These are phyloP conservation scores for Dascillus cervinus DNA, from an alignment of 2,888 invertebrate genomes.

Conservation along the genomic window DNA sequence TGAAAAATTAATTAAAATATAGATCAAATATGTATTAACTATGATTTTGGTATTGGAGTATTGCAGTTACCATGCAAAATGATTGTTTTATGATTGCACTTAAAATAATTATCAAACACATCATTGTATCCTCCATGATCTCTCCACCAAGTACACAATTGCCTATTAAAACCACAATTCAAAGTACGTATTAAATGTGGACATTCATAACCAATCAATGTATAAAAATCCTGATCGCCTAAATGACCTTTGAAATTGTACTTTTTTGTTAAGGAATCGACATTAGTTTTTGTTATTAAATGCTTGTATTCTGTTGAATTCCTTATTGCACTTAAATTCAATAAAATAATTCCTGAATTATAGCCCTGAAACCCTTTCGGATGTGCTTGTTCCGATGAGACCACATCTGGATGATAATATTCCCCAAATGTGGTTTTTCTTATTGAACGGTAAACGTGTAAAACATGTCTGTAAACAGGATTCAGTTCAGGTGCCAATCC, in stretches of 20 bases:
- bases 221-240: slow-evolving; percentile 79
- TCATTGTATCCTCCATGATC: slow-evolving; percentile 65
- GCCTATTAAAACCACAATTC: slow-evolving; percentile 74
- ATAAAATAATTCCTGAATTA: slow-evolving; percentile 71
- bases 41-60: slow-evolving; percentile 55
- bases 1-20: too few species aligned
- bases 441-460: slow-evolving; percentile 57
- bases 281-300: slow-evolving; percentile 47
- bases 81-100: slow-evolving; percentile 56
- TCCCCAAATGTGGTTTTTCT: slow-evolving; percentile 54
- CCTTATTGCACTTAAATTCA: slow-evolving; percentile 60
- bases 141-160: slow-evolving; percentile 76
- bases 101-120: slow-evolving; percentile 63
- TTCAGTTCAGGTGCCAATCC: slow-evolving; percentile 68
- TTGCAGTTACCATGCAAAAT: slow-evolving; percentile 72
- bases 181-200: slow-evolving; percentile 63
- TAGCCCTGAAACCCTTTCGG: slow-evolving; percentile 62
- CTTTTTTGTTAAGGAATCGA: slow-evolving; percentile 50
- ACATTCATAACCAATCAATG: slow-evolving; percentile 60
- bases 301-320: slow-evolving; percentile 52
- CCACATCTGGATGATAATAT: slow-evolving; percentile 37
- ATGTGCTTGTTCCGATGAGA: slow-evolving; percentile 22
- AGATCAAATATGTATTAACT: too few species aligned
- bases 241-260: slow-evolving; percentile 65
- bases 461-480: slow-evolving; percentile 70